Conservation (phyloP, 1,140 invertebrate genomes). For the Drosophila triauraria region DNA sequence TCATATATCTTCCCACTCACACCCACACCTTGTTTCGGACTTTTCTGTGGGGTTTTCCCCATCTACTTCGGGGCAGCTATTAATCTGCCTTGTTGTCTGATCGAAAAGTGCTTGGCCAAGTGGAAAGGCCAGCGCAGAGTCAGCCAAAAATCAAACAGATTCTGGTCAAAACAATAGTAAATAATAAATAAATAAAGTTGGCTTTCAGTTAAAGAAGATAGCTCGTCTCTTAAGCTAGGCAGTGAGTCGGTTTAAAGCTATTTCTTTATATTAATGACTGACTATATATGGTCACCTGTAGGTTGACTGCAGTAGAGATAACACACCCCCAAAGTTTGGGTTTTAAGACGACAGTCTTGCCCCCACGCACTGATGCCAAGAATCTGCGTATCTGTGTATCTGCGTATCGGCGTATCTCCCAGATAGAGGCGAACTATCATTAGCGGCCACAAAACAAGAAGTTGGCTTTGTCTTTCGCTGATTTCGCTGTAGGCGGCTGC, state of each 20-base stretch:
- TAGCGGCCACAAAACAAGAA: conserved; percentile 57
- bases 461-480: conserved; percentile 60
- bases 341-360: not conserved
- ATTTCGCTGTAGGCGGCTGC: conserved; percentile 46
- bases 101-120: conserved; percentile 20
- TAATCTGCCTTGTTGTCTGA: conserved; percentile 3
- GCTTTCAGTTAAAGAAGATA: too few species aligned
- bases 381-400: conserved; percentile 11
- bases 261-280: not conserved
- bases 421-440: conserved; percentile 65
- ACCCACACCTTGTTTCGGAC: not conserved
- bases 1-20: conserved; percentile 7
- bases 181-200: not conserved
- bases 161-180: conserved; percentile 2
- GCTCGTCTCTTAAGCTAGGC: not conserved
- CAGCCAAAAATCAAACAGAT: conserved; percentile 2
- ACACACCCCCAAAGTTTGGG: not conserved
- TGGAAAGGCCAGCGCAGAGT: conserved; percentile 10
- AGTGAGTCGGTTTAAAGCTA: not conserved
- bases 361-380: conserved; percentile 15
- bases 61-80: not conserved
- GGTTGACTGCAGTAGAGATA: not conserved
- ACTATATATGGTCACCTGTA: conserved; percentile 23
- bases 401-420: conserved; percentile 22
- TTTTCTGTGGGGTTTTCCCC: not conserved